These are phyloP conservation scores for Bucco capensis DNA, from an alignment of 2,113 vertebrate species.

Conservation along the genomic window DNA sequence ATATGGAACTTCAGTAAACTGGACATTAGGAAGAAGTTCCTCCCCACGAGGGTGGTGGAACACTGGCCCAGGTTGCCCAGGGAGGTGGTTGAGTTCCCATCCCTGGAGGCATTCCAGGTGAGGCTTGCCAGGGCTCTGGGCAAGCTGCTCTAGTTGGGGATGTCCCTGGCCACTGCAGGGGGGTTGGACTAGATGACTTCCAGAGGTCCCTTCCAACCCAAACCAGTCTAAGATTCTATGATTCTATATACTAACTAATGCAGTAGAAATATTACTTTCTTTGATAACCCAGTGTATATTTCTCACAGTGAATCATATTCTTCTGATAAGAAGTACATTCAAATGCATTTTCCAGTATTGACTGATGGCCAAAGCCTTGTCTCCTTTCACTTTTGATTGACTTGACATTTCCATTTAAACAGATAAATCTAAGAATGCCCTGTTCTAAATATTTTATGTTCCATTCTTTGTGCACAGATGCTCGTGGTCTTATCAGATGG, in stretches of 20 bases:
- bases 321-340: background rate
- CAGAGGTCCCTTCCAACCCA: too few species aligned
- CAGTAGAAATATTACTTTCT: background rate
- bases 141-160: too few species aligned
- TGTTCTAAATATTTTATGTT: background rate
- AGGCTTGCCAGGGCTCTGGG: too few species aligned
- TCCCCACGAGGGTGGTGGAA: too few species aligned
- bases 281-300: background rate
- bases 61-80: too few species aligned
- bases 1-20: too few species aligned
- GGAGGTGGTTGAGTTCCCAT: too few species aligned
- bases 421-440: background rate
- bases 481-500: constrained; percentile 96
- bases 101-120: too few species aligned
- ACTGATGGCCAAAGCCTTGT: background rate
- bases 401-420: background rate
- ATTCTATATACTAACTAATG: background rate
- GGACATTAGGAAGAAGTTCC: too few species aligned
- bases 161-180: too few species aligned
- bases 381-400: background rate
- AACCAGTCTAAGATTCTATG: too few species aligned
- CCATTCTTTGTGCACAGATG: constrained; percentile 74
- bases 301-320: background rate
- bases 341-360: background rate
- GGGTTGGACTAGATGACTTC: too few species aligned